Evolutionary conservation across 2,888 invertebrate species (phyloP), one percentile per base, ranked within the genome.

Genomic region (Chromoteleia sp.): DNA sequence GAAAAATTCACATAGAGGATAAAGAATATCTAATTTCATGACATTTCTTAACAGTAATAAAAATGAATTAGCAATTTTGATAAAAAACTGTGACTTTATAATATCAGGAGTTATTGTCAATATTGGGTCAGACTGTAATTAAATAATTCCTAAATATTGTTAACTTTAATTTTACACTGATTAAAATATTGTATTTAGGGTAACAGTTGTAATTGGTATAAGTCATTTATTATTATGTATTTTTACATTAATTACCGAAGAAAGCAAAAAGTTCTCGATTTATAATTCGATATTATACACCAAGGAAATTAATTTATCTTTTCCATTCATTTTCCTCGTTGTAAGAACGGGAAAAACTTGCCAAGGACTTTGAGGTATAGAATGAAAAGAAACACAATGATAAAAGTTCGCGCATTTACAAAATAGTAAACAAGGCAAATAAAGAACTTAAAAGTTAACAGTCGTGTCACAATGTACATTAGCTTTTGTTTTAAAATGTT

Each of bases 351-450:
- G 30, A 41, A 74, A 36, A 45, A 30, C 14, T 67, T 54, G 41
- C 7, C 19, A 15, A 41, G 17, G 15, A 36, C 12, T 48, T 76
- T 30, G 50, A 58, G 29, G 1, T 5, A 30, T 6, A 8, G 61
- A 21, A 43, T 25, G 43, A 15, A 12, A 77, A 43, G 43, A 45
- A 77, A 43, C 54, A 52, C 67, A 63, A 77, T 63, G 41, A 56
- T 50, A 54, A 77, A 77, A 77, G 70, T 70, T 77, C 50, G 63
- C 50, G 39, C 63, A 71, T 70, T 77, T 70, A 58, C 70, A 70
- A 77, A 56, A 70, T 63, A 65, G 54, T 12, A 36, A 63, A 56
- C 63, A 58, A 61, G 59, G 19, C 41, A 70, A 63, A 54, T 68
- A 30, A 77, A 70, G 58, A 67, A 75, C 58, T 75, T 67, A 63